Conservation (phyloP, 2,888 invertebrate genomes). For the Tuberolachnus salignus region DNA sequence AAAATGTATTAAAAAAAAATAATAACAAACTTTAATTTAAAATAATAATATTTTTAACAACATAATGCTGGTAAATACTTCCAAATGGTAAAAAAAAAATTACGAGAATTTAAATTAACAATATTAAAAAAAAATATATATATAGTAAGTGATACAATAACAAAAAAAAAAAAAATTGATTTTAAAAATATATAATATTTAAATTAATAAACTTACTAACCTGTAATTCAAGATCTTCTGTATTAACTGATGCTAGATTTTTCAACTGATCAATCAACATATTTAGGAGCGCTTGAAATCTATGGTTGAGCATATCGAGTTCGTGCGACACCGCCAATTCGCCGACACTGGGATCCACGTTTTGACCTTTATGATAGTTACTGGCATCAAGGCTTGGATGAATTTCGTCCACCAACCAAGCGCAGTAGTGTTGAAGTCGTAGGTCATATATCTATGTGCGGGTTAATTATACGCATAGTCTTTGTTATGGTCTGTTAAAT, state of each 20-base stretch:
- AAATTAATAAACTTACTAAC: conserved; percentile 63
- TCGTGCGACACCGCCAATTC: conserved; percentile 79
- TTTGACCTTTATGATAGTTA: conserved; percentile 62
- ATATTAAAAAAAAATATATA: too few relatives aligned
- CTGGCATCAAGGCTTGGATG: conserved; percentile 78
- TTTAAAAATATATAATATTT: neutral
- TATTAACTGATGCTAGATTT: conserved; percentile 72
- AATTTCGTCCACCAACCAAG: conserved; percentile 80
- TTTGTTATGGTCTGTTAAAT: conserved; percentile 57
- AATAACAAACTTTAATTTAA: too few relatives aligned
- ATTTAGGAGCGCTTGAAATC: conserved; percentile 75
- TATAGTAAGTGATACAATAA: too few relatives aligned
- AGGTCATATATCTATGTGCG: conserved; percentile 79
- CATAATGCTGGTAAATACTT: too few relatives aligned
- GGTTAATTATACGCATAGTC: conserved; percentile 57
- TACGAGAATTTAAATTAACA: too few relatives aligned
- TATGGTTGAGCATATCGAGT: conserved; percentile 80
- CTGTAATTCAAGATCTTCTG: conserved; percentile 77
- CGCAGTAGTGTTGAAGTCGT: conserved; percentile 82
- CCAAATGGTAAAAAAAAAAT: too few relatives aligned
- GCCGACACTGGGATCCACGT: conserved; percentile 62
- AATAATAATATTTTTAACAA: too few relatives aligned
- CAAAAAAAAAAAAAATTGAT: neutral
- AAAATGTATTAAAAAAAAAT: too few relatives aligned
- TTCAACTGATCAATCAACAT: conserved; percentile 73